Base-by-base conservation (phyloP, 1,140 invertebrate species). In the Himalopsyche phryganea region DNA sequence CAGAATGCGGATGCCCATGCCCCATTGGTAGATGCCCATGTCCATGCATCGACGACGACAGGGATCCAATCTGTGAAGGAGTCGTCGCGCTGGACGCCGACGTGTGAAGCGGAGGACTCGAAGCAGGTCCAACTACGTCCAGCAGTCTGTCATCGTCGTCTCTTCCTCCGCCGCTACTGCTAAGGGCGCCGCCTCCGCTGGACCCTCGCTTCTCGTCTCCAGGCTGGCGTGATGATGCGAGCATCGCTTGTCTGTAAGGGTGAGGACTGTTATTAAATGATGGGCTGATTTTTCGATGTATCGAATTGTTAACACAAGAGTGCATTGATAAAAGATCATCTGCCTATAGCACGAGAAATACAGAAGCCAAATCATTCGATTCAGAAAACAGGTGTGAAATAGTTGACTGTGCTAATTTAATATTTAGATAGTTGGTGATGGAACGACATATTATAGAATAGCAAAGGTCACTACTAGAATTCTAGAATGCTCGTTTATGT, bases 141-240 rank as follows among this genome's bases (percentile, higher is more conserved):
- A 95, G 77, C 19, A 91, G 84, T 66, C 91, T 88, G 68, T 95
- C 91, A 32, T 94, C 91, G 66, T 89, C 84, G 65, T 89, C 86
- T 71, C 86, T 71, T 70, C 42, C 72, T 63, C 33, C 68, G 69
- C 69, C 70, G 68, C 42, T 45, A 11, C 60, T 47, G 32, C 33
- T 48, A 46, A 68, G 69, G 14, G 69, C 71, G 32, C 67, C 69
- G 65, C 71, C 71, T 9, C 38, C 19, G 20, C 36, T 42, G 11
- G 38, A 20, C 10, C 41, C 9, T 17, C 23, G 23, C 38, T 32
- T 35, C 47, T 50, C 50, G 18, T 49, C 67, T 33, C 71, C 71
- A 65, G 72, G 71, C 50, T 84, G 76, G 68, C 85, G 82, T 68
- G 78, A 80, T 69, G 85, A 83, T 18, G 88, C 89, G 72, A 92